These are phyloP conservation scores for Ptilonorhynchus violaceus DNA, from an alignment of 2,113 vertebrate species.

Conservation along the genomic window DNA sequence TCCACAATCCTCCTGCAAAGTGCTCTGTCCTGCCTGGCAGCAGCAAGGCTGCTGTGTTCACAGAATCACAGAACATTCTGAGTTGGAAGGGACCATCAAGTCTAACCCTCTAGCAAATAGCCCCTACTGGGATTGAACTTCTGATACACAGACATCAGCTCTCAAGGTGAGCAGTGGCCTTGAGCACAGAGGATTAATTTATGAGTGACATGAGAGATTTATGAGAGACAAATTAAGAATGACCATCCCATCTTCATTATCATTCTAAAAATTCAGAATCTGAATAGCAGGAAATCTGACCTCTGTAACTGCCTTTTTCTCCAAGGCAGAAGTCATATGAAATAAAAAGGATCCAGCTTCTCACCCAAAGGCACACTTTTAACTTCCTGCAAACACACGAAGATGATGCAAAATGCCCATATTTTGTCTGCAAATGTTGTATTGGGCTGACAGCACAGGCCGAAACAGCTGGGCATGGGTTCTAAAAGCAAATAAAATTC, in stretches of 20 bases:
- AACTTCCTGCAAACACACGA: neutral
- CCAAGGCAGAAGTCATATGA: neutral
- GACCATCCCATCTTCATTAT: neutral
- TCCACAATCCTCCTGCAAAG: neutral
- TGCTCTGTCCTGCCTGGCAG: fast-evolving
- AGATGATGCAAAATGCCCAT: neutral
- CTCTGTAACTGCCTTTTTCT: neutral
- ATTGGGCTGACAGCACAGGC: neutral
- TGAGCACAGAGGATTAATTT: neutral
- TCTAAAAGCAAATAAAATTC: neutral
- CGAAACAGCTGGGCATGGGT: neutral
- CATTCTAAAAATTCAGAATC: neutral
- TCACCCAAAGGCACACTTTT: neutral
- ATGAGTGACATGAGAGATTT: neutral
- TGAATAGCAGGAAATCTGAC: neutral
- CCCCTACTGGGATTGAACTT: neutral
- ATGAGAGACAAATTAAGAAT: neutral
- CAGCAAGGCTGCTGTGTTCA: neutral
- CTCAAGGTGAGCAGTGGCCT: neutral
- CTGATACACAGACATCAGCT: neutral
- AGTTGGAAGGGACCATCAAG: neutral
- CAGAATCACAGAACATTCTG: neutral
- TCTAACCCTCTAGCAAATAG: neutral
- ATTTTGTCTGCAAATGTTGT: neutral
- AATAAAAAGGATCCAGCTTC: neutral